Evolutionary conservation across 2,113 vertebrate species (phyloP), one percentile per base, ranked within the genome.

Genomic region (Haliaeetus leucogaster): DNA sequence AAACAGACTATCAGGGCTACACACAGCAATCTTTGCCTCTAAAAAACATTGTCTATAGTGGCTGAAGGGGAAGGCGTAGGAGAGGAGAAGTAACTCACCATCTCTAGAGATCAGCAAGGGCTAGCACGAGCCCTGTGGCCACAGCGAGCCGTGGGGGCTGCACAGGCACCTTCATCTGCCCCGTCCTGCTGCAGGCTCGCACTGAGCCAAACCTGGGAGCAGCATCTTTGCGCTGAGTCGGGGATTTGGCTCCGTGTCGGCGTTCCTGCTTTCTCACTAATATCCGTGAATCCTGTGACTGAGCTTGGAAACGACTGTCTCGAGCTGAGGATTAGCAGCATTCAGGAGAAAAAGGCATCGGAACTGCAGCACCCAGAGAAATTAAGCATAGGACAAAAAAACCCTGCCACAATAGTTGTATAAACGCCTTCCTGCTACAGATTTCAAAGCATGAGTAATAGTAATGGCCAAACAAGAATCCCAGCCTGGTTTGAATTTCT

Each of bases 61-160:
- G 63, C 55, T 38, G 55, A 80, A 86, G 50, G 88, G 45, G 27
- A 89, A 45, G 65, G 87, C 0, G 0, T 0, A 45, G 30, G 40
- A 78, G 55, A 95, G 45, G 55, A 87, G 79, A 47, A 79, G 43
- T 23, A 93, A 89, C 92, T 96, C 89, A 86, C 83, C 83, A 85
- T 43, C 65, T 91, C 36, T 20, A 82, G n/a, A 43, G 47, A 43
- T 71, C 32, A 78, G 53, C 0, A 0, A 32, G 72, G 76, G 68
- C 65, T 55, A 26, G n/a, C 68, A 89, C 47, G 13, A 94, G 58
- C 78, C 66, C 71, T 0, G 15, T 2, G 36, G 86, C 53, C 19
- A 6, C n/a, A 0, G 6, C 0, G 1, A 47, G 77, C 70, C 1
- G 3, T 0, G 40, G 56, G 53, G 58, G 62, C 0, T 5, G 79